A percentile compares a stretch with the other conserved stretches of the same genome.
phyloP scores from a whole-genome alignment of 2,888 invertebrate genomes.

The Apocheima hispidaria region DNA sequence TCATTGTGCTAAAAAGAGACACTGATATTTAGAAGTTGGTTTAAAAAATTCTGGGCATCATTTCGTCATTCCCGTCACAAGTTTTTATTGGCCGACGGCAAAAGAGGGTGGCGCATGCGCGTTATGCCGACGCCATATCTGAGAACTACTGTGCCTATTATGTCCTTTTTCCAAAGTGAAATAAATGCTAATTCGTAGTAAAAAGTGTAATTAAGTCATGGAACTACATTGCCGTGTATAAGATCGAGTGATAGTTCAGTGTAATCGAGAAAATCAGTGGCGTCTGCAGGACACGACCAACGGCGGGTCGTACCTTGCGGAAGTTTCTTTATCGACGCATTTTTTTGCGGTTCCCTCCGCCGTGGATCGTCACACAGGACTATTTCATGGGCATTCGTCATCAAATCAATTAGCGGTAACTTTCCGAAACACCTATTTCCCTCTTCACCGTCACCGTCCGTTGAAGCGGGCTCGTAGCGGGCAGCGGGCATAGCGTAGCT shows the following conservation, averaged over 20 bases:
- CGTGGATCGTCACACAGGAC: slow-evolving; percentile 62
- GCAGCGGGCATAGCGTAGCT: slow-evolving; percentile 54
- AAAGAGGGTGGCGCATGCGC: slow-evolving; percentile 86
- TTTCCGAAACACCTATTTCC: slow-evolving; percentile 57
- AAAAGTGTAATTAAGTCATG: slow-evolving; percentile 72
- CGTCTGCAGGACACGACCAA: slow-evolving; percentile 59
- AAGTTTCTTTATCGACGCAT: slow-evolving; percentile 84
- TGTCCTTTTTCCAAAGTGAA: slow-evolving; percentile 71
- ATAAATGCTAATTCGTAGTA: slow-evolving; percentile 69
- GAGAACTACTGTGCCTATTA: slow-evolving; percentile 79
- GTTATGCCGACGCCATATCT: slow-evolving; percentile 86
- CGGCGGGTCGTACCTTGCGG: slow-evolving; percentile 75
- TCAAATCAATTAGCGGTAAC: slow-evolving; percentile 72
- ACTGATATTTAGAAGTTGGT: slow-evolving; percentile 61
- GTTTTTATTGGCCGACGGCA: slow-evolving; percentile 73
- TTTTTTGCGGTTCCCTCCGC: slow-evolving; percentile 79
- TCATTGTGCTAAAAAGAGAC: slow-evolving; percentile 47
- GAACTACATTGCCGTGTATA: slow-evolving; percentile 67
- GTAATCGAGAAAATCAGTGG: slow-evolving; percentile 60
- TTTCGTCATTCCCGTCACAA: slow-evolving; percentile 65
- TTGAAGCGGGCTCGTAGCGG: slow-evolving; percentile 64
- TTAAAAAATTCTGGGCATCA: slow-evolving; percentile 57
- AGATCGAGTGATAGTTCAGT: slow-evolving; percentile 63
- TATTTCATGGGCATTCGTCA: slow-evolving; percentile 73
- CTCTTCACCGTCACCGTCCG: slow-evolving; percentile 54